phyloP scores from a whole-genome alignment of 2,888 invertebrate genomes.

The Prosopocoilus inquinatus region DNA sequence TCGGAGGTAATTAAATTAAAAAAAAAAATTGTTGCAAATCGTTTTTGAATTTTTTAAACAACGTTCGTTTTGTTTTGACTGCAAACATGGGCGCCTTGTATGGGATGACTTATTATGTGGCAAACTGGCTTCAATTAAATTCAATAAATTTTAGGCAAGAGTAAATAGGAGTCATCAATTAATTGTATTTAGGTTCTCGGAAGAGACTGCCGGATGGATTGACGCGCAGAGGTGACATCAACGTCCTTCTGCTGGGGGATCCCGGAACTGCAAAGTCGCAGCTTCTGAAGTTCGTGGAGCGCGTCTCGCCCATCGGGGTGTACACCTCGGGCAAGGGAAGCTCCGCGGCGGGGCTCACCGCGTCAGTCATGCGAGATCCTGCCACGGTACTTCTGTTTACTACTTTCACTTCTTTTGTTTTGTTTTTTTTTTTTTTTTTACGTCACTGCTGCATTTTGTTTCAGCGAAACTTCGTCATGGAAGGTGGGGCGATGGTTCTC shows the following conservation, averaged over 20 bases:
- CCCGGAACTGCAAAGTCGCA: constrained; percentile 99
- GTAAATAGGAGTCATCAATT: too few relatives aligned
- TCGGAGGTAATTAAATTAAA: constrained; percentile 91
- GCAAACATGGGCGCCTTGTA: too few relatives aligned
- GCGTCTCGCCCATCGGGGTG: constrained; percentile 88
- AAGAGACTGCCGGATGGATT: constrained; percentile 93
- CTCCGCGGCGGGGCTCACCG: constrained; percentile 97
- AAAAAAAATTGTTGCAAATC: too few relatives aligned
- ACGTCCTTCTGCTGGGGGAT: constrained; percentile 91
- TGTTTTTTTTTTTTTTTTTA: background rate
- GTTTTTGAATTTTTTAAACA: too few relatives aligned
- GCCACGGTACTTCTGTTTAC: constrained; percentile 74
- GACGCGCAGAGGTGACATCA: constrained; percentile 94
- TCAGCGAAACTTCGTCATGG: constrained; percentile 94
- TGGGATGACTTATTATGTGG: too few relatives aligned
- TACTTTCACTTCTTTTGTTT: background rate
- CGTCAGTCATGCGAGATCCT: constrained; percentile 94
- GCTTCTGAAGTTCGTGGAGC: constrained; percentile 94
- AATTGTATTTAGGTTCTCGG: constrained; percentile 60
- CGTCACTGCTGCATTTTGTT: constrained; percentile 28
- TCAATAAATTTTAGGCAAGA: background rate
- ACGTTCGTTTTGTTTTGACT: too few relatives aligned
- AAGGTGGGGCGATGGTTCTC: constrained; percentile 99
- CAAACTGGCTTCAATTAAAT: too few relatives aligned
- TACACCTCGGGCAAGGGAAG: constrained; percentile 99